A percentile compares a stretch with the other conserved stretches of the same genome.
These are phyloP conservation scores for Pegea sp. DNA, from an alignment of 23 tunicate genomes.

Conservation along the genomic window DNA sequence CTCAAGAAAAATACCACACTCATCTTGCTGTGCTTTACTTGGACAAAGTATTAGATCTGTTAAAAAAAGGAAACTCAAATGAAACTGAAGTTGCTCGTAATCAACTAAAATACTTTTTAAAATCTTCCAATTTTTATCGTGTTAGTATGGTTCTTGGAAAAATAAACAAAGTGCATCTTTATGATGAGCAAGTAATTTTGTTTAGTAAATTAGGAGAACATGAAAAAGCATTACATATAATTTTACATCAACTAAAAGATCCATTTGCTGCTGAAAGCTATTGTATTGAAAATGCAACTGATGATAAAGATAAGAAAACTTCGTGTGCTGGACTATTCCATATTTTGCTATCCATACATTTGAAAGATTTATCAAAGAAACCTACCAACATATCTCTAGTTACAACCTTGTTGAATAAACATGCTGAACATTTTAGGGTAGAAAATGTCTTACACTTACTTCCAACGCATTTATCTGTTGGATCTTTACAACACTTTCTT, in stretches of 20 bases:
- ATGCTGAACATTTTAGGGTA: conserved; percentile 34
- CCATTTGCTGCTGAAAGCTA: conserved; percentile 55
- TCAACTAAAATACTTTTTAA: conserved; percentile 26
- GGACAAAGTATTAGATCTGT: conserved; percentile 21
- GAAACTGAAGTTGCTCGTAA: conserved; percentile 8
- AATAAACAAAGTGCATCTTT: conserved; percentile 24
- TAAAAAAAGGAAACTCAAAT: conserved; percentile 1
- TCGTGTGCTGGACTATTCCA: conserved; percentile 21
- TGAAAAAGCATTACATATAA: conserved; percentile 40
- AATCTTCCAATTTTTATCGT: conserved; percentile 38
- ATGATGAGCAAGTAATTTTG: conserved; percentile 59
- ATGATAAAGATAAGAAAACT: too few species aligned
- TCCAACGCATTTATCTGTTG: conserved; percentile 47
- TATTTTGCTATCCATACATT: conserved; percentile 22
- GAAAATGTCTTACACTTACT: conserved; percentile 31
- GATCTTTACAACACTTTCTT: conserved; percentile 17
- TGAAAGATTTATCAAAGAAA: conserved; percentile 22
- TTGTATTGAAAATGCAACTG: conserved; percentile 29
- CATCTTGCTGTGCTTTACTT: conserved; percentile 55
- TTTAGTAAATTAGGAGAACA: conserved; percentile 61
- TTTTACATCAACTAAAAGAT: conserved; percentile 36
- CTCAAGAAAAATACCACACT: conserved; percentile 79
- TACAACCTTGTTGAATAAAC: conserved; percentile 29
- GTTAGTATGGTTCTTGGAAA: conserved; percentile 39
- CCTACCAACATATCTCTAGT: conserved; percentile 14